Conservation (phyloP, 2,113 vertebrate genomes). For the Monarcha castaneiventris region DNA sequence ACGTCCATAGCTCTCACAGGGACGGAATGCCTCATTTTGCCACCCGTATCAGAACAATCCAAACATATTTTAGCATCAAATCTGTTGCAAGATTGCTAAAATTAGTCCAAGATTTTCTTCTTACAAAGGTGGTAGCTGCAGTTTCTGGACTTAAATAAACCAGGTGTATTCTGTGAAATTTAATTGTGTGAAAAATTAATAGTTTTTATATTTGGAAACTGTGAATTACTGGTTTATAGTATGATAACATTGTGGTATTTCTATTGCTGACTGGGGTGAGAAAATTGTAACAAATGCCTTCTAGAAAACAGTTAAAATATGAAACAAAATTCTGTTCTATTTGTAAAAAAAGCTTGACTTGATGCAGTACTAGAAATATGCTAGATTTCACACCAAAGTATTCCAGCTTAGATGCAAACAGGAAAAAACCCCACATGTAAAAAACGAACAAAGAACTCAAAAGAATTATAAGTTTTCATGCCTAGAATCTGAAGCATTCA, state of each 20-base stretch:
- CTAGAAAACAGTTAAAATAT: background rate
- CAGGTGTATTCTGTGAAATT: background rate
- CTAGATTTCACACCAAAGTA: background rate
- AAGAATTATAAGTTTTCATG: background rate
- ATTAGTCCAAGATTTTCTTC: background rate
- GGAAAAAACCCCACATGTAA: accelerated
- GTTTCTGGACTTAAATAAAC: background rate
- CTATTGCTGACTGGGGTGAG: background rate
- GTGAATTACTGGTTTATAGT: background rate
- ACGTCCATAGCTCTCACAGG: background rate
- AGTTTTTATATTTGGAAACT: background rate
- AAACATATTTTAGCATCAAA: background rate
- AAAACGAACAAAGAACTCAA: background rate
- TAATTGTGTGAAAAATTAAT: background rate
- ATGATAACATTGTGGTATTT: background rate
- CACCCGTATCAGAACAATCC: background rate
- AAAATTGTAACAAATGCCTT: background rate
- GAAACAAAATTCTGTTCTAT: background rate
- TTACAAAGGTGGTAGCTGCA: background rate
- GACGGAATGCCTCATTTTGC: background rate
- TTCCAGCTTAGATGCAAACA: background rate
- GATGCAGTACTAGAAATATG: background rate
- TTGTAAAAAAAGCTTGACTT: background rate
- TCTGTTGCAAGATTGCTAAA: background rate
- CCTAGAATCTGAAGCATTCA: background rate